These are phyloP conservation scores for Pristionchus arcanus DNA, from an alignment of 2,888 invertebrate species.

Conservation along the genomic window DNA sequence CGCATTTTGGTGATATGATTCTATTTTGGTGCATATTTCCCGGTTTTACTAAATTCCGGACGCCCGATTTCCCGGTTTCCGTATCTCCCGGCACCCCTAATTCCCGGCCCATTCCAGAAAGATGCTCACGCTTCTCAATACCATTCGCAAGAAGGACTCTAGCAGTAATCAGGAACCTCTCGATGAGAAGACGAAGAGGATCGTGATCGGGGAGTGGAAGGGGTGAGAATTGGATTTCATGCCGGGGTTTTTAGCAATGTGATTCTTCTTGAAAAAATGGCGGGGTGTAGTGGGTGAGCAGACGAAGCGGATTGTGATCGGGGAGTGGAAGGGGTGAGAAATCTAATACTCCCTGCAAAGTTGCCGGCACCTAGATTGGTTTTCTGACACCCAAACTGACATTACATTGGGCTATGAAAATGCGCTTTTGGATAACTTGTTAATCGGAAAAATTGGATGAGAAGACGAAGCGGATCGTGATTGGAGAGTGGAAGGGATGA, in stretches of 20 bases:
- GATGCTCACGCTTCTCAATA: conserved; percentile 40
- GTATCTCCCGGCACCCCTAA: no score
- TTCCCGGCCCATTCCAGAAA: background rate
- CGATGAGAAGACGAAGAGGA: conserved; percentile 37
- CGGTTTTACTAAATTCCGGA: background rate
- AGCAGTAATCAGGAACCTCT: background rate
- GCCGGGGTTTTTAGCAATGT: no score
- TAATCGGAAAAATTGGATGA: no score
- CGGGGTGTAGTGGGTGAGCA: background rate
- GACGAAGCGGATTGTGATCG: conserved; percentile 29
- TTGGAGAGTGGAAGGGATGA: no score
- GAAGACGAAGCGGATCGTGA: no score
- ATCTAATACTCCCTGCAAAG: no score
- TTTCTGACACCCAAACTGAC: no score
- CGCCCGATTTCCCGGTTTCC: no score
- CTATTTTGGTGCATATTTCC: background rate
- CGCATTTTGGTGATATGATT: background rate
- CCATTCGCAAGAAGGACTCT: conserved; percentile 46
- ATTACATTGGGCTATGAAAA: no score
- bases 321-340: conserved; percentile 27
- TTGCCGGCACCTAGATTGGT: no score
- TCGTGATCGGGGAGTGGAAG: conserved; percentile 31
- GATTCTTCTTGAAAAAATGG: no score
- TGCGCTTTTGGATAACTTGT: no score
- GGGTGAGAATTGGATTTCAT: conserved; percentile 7